Evolutionary conservation across 1,140 invertebrate species (phyloP).

Genomic region (Trinorchestia longiramus): DNA sequence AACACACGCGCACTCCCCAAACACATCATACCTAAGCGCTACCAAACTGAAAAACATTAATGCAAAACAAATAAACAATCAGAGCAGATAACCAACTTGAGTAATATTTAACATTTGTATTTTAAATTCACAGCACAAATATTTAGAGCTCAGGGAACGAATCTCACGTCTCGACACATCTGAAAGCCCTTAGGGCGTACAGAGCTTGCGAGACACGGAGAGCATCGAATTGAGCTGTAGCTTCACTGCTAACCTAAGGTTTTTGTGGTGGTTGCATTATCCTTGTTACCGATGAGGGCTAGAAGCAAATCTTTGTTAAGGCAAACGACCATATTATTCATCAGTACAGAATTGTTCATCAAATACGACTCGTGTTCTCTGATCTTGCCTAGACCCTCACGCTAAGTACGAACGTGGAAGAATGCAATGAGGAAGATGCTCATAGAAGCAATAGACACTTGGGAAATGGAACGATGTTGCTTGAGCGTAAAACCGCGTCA

Average conservation of each 20-base stretch:
- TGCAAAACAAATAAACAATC: constrained; percentile 47
- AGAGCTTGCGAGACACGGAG: constrained; percentile 13
- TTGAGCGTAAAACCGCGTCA: neutral
- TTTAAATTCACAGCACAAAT: constrained; percentile 53
- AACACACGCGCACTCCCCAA: constrained; percentile 29
- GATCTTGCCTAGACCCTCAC: constrained; percentile 3
- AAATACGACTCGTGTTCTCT: neutral
- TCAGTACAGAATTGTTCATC: constrained; percentile 23
- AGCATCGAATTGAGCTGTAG: constrained; percentile 52
- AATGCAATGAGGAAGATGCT: constrained; percentile 40
- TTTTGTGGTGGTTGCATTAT: constrained; percentile 28
- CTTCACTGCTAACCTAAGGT: constrained; percentile 49
- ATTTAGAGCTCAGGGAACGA: constrained; percentile 52
- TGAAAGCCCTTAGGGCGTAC: neutral
- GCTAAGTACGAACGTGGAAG: constrained; percentile 50
- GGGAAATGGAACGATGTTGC: neutral
- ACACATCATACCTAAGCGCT: constrained; percentile 40
- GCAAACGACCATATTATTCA: constrained; percentile 19
- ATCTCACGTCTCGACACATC: constrained; percentile 39
- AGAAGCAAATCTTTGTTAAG: constrained; percentile 38
- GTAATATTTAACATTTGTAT: constrained; percentile 53
- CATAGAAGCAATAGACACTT: constrained; percentile 12
- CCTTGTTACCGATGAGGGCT: neutral
- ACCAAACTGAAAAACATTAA: constrained; percentile 30
- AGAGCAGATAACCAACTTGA: constrained; percentile 52